Base-by-base conservation (phyloP, 2,888 invertebrate species). In the Mylabris sibirica region DNA sequence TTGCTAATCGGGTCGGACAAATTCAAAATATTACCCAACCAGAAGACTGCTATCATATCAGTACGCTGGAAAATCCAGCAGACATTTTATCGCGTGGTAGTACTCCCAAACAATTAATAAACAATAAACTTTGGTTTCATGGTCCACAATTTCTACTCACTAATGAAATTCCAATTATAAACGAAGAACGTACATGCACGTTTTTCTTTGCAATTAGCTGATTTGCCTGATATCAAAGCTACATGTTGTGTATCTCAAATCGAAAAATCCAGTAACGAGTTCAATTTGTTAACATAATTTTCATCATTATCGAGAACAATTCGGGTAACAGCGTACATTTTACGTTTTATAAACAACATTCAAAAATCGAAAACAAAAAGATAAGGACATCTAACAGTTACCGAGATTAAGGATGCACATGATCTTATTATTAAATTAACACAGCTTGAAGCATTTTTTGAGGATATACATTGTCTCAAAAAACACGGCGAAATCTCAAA, bases 1-100 rank as follows among this genome's bases (percentile, higher is more conserved):
- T 62, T 26, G 49, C 49, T n/a, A 49, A 66, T 26, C 59, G 49
- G 34, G 20, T 65, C 8, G 24, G n/a, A 61, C 74, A 81, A 84
- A n/a, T 79, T 14, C 62, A 62, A 22, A 34, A 2, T 11, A n/a
- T 20, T 20, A 62, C 44, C 3, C 6, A 8, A 38, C 61, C 8
- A 4, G n/a, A 30, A n/a, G 11, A 35, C 3, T 60, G 61, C 34
- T 12, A 12, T 11, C n/a, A 30, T n/a, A 8, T 60, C 3, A 12
- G 4, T 14, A 41, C 14, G 2, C 12, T 41, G 2, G 14, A 41
- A n/a, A 41, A 41, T 41, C 41, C 41, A 4, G 41, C 41, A 14
- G 41, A 41, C n/a, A 41, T 41, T 41, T 41, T 41, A 41, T 14
- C 41, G 14, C 12, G n/a, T 1, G 41, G 41, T 12, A 14, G 3